These are phyloP conservation scores for Agrochola macilenta DNA, from an alignment of 2,888 invertebrate species.

Conservation along the genomic window DNA sequence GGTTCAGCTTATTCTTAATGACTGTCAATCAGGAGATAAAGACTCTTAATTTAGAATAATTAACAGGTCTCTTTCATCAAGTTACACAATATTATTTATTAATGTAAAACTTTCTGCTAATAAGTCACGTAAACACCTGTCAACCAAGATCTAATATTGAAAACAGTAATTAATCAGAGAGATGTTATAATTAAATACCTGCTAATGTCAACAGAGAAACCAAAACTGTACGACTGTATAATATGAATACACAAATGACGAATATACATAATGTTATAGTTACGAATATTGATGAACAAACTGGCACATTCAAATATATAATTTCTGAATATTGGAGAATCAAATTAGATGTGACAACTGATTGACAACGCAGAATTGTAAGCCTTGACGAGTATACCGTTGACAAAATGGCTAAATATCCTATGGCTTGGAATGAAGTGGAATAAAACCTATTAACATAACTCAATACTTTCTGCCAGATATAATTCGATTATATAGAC, in stretches of 20 bases:
- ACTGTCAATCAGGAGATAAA: background rate
- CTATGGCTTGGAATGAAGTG: background rate
- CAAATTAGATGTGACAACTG: background rate
- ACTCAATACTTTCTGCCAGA: background rate
- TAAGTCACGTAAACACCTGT: slow-evolving; percentile 47
- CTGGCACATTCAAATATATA: background rate
- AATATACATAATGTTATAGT: slow-evolving; percentile 2
- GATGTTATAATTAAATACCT: slow-evolving; percentile 16
- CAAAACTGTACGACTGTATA: slow-evolving; percentile 26
- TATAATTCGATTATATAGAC: background rate
- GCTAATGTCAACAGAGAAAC: slow-evolving; percentile 37
- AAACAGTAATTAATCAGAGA: slow-evolving; percentile 32
- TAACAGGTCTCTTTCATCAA: slow-evolving; percentile 17
- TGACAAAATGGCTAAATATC: background rate
- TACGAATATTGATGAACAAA: slow-evolving; percentile 32
- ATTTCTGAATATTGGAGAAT: background rate
- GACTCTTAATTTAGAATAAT: slow-evolving; percentile 4
- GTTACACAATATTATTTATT: slow-evolving; percentile 24
- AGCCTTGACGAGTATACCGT: no score
- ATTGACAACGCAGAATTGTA: background rate
- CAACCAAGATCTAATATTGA: slow-evolving; percentile 36
- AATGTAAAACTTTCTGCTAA: slow-evolving; percentile 41
- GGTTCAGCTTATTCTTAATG: slow-evolving; percentile 2
- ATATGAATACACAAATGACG: slow-evolving; percentile 20
- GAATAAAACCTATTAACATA: background rate